Percentiles rank a stretch among this genome's conserved stretches.
These are phyloP conservation scores for Notarius lentiginosus DNA, from an alignment of 2,113 vertebrate genomes.

Conservation along the genomic window DNA sequence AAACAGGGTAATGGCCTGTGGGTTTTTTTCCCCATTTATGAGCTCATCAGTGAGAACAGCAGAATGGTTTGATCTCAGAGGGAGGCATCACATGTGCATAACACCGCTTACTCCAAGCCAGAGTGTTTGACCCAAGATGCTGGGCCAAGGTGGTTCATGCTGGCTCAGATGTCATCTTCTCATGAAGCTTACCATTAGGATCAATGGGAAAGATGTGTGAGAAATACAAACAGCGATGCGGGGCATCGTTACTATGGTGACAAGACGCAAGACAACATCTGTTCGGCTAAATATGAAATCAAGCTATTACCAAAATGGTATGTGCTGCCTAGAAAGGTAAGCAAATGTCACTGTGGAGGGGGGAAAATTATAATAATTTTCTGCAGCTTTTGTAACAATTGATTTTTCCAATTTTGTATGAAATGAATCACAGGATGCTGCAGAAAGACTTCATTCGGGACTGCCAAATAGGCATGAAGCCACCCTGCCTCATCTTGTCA, in stretches of 20 bases:
- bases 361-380: constrained; percentile 42
- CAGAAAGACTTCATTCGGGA: constrained; percentile 31
- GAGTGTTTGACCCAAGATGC: constrained; percentile 8
- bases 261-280: constrained; percentile 50
- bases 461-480: constrained; percentile 23
- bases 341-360: constrained; percentile 42
- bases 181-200: constrained; percentile 43
- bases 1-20: not conserved
- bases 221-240: constrained; percentile 23
- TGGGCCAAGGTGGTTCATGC: not conserved
- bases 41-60: not conserved
- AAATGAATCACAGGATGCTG: constrained; percentile 46
- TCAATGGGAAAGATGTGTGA: constrained; percentile 16
- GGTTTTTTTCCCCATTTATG: not conserved
- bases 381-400: constrained; percentile 35
- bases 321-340: constrained; percentile 45
- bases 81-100: not conserved
- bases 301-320: constrained; percentile 48
- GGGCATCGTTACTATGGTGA: constrained; percentile 46
- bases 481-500: constrained; percentile 18
- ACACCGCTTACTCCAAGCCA: constrained; percentile 9
- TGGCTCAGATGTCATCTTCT: not conserved
- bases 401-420: constrained; percentile 52
- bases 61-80: constrained; percentile 5
- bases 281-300: constrained; percentile 53